Conservation (phyloP, 2,113 vertebrate genomes). For the Myodes glareolus region DNA sequence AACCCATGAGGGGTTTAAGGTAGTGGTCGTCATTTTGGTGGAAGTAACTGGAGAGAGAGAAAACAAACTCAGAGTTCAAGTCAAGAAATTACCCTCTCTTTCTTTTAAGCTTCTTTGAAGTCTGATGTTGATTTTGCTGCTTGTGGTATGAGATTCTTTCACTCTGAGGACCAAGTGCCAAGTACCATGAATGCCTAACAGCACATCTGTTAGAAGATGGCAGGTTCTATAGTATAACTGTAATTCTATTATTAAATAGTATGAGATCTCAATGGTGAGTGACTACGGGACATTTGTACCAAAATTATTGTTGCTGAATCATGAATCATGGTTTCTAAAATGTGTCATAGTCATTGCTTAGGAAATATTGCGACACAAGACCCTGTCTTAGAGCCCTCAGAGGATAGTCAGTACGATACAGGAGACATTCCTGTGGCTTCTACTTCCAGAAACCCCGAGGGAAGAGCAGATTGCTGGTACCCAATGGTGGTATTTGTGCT, state of each 20-base stretch:
- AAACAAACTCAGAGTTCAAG: background rate
- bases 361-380: background rate
- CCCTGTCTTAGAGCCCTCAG: background rate
- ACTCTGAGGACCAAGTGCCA: background rate
- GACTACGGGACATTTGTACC: background rate
- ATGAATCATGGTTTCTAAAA: background rate
- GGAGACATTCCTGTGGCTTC: background rate
- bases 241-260: background rate
- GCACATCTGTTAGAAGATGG: background rate
- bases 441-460: background rate
- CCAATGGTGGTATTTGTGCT: background rate
- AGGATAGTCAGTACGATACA: background rate
- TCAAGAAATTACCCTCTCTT: conserved; percentile 16
- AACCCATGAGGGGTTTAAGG: background rate
- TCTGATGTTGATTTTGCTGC: background rate
- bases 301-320: background rate
- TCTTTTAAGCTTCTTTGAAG: conserved; percentile 10
- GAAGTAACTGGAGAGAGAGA: background rate
- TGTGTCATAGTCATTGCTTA: background rate
- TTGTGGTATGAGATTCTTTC: conserved; percentile 22
- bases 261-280: background rate
- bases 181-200: background rate
- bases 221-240: background rate
- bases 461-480: background rate
- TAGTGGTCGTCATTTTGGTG: background rate